Evolutionary conservation across 2,888 invertebrate species (phyloP), one percentile per base, ranked within the genome.

Genomic region (Brachypalpus laphriformis): DNA sequence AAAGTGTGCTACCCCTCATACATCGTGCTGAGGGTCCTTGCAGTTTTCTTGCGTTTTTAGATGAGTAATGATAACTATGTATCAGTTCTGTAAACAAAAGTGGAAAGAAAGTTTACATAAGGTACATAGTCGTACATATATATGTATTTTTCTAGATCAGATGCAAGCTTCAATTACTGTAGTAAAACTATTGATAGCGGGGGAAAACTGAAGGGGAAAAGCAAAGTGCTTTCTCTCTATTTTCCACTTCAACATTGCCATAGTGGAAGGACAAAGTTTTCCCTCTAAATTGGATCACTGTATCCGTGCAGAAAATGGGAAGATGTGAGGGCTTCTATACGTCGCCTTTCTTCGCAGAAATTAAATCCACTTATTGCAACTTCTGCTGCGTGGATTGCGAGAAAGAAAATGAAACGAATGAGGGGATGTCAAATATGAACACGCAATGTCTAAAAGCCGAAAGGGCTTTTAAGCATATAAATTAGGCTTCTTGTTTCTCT

Each of bases 251-350:
- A 37, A 11, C n/a, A n/a, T 47, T 20, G 14, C 28, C 16, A 37
- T 14, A 34, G 8, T 45, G 20, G 45, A 49, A 71, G 59, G 71
- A 59, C 49, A n/a, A 71, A 71, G 71, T 71, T 71, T 71, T 71
- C 49, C 45, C 49, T 59, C 59, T 49, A 42, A 47, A 71, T 45
- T 70, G 37, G 40, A 66, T 54, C 40, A 66, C 45, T 63, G 34
- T 20, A 65, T 34, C 22, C 37, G 9, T 18, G 20, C 54, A 3
- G 28, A 40, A 54, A 68, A 7, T 20, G 20, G 25, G 6, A 42
- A 54, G 40, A 68, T 42, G 40, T 25, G 37, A 56, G 20, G 9
- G n/a, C 40, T 49, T n/a, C 11, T 37, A 25, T 37, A 16, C 31
- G 47, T 6, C n/a, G 28, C 18, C 9, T 4, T 47, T 47, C 20